Conservation (phyloP, 1,140 invertebrate species). For the Orchesella cincta region DNA sequence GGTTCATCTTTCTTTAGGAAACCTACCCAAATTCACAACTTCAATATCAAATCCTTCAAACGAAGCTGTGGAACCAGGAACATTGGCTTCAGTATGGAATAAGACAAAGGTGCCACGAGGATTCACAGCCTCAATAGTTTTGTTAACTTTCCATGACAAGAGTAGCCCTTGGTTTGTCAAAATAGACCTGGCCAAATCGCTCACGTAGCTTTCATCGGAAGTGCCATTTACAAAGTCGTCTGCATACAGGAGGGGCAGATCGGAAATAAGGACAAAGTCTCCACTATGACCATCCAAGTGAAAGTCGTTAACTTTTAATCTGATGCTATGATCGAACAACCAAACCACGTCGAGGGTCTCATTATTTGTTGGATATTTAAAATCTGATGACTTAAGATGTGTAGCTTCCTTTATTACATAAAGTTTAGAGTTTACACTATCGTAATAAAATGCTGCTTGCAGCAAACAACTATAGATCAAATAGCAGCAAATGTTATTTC, state of each 20-base stretch:
- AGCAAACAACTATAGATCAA: too few species aligned
- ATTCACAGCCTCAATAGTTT: slow-evolving; percentile 27
- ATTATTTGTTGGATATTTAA: not conserved
- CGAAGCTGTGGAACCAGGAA: not conserved
- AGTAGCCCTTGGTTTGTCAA: slow-evolving; percentile 28
- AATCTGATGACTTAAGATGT: not conserved
- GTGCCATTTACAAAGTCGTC: not conserved
- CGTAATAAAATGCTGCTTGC: too few species aligned
- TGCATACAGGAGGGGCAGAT: not conserved
- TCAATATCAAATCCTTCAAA: slow-evolving; percentile 38
- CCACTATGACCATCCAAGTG: slow-evolving; percentile 37
- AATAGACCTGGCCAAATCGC: not conserved
- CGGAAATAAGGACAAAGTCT: slow-evolving; percentile 35
- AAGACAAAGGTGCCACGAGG: slow-evolving; percentile 27
- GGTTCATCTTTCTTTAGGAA: not conserved
- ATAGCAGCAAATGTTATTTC: too few species aligned
- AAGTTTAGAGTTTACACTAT: not conserved
- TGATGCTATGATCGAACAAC: slow-evolving; percentile 24
- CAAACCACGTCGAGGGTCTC: slow-evolving; percentile 22
- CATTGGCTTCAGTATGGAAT: slow-evolving; percentile 23
- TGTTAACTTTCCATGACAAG: slow-evolving; percentile 33
- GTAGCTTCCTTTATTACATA: not conserved
- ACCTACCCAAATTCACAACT: slow-evolving; percentile 30
- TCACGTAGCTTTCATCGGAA: not conserved
- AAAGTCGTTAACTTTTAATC: slow-evolving; percentile 26